Conservation (phyloP, 2,797 vertebrate species). For the Balearica regulorum region DNA sequence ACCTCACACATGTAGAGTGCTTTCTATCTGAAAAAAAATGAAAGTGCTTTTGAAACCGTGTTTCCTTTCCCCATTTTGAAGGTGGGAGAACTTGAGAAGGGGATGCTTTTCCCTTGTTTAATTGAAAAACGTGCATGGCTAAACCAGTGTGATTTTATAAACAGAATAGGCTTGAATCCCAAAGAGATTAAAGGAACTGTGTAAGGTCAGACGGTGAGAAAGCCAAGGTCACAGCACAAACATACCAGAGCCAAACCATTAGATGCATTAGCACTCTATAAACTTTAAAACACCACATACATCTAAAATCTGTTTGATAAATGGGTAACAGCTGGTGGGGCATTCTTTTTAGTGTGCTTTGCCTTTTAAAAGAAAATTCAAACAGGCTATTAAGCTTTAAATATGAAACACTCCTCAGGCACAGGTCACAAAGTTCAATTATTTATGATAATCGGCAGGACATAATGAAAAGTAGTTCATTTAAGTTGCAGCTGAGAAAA, state of each 20-base stretch:
- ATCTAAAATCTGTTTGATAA: background rate
- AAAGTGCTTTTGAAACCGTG: background rate
- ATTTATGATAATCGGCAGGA: background rate
- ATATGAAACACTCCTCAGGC: background rate
- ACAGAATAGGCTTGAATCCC: background rate
- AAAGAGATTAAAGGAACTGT: background rate
- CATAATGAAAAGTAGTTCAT: background rate
- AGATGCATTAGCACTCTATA: background rate
- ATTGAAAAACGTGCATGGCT: background rate
- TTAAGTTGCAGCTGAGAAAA: background rate
- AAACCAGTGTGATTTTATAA: background rate
- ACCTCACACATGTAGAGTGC: background rate
- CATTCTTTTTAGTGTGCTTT: background rate
- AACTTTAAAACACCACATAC: background rate
- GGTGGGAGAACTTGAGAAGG: background rate
- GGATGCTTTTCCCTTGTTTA: background rate
- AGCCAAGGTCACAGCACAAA: background rate
- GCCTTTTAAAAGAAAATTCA: background rate
- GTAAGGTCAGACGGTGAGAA: background rate
- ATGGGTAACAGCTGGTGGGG: background rate
- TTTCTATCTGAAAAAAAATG: background rate
- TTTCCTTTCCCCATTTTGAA: background rate
- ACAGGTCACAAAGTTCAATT: background rate
- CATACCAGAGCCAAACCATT: background rate
- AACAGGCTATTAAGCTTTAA: background rate